Evolutionary conservation across 2,888 invertebrate genomes (phyloP), one percentile per base, ranked within the genome.

Genomic region (Caenorhabditis imperialis): DNA sequence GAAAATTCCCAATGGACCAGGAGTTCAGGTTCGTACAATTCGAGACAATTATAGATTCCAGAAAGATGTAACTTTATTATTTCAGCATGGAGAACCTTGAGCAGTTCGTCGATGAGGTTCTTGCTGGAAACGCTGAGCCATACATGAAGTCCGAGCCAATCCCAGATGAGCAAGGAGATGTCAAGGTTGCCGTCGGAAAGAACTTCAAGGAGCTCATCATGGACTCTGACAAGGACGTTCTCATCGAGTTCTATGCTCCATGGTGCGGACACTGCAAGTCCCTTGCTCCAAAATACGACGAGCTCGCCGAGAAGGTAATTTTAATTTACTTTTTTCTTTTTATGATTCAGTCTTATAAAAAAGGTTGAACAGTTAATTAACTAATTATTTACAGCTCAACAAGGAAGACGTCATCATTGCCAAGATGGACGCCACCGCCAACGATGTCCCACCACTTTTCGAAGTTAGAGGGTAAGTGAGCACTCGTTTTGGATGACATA

Each of bases 221-320:
- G 2, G 93, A 98, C 88, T 93, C 94, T 84, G 93, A 91, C 33
- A 93, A 95, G 88, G 99, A 99, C 89, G 94, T 94, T 2, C 91
- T 99, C 44, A 92, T 99, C 82, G 98, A 99, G 90, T 99, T 99
- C 91, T 99, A 99, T 90, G 98, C 98, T 35, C 97, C 97, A 1
- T 98, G 97, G 97, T 96, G 96, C 89, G 97, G 98, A 81, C 98
- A 99, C 88, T 99, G 99, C 91, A 98, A 99, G 90, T 94, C 94
- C 22, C 91, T 99, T 50, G 92, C 94, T 2, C 99, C 99, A 20
- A 91, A 94, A 60, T 99, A 92, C 90, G 96, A 97, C 71, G 96
- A 99, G 89, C 91, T 99, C 33, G 99, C 94, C 60, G 88, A 88
- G 70, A 90, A 90, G 88, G 89, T 90, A 74, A 37, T 37, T 18